Evolutionary conservation across 2,113 vertebrate genomes (phyloP).

Genomic region (Centropristis striata): DNA sequence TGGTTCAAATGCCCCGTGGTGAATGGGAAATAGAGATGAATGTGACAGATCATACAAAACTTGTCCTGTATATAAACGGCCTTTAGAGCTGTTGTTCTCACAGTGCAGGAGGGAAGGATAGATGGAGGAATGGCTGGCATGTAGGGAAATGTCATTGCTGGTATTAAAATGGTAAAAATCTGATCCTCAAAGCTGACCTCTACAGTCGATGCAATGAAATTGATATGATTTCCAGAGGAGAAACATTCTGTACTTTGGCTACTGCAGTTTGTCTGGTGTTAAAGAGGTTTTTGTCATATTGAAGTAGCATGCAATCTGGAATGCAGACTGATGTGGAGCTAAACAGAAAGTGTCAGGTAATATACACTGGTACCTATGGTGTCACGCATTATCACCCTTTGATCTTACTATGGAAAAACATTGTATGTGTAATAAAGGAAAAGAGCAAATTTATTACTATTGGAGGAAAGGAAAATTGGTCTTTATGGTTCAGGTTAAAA

Average conservation of each 20-base stretch:
- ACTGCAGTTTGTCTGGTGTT: constrained; percentile 28
- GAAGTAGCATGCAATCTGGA: constrained; percentile 28
- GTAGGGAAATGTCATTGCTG: constrained; percentile 33
- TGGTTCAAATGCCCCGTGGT: constrained; percentile 81
- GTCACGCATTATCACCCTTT: constrained; percentile 75
- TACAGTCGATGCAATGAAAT: constrained; percentile 31
- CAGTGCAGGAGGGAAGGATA: constrained; percentile 23
- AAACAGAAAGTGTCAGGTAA: constrained; percentile 63
- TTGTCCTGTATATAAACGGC: constrained; percentile 67
- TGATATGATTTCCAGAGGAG: constrained; percentile 39
- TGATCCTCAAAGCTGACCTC: constrained; percentile 56
- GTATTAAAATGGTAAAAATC: constrained; percentile 51
- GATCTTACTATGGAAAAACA: constrained; percentile 77
- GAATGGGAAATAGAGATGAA: constrained; percentile 82
- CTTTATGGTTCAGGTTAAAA: constrained; percentile 83
- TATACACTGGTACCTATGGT: constrained; percentile 57
- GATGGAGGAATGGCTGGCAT: constrained; percentile 12
- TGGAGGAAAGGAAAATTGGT: constrained; percentile 80
- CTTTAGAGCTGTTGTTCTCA: constrained; percentile 63
- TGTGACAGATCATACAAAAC: constrained; percentile 73
- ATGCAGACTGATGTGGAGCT: constrained; percentile 33
- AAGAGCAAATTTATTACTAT: constrained; percentile 79
- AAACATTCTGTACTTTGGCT: constrained; percentile 16
- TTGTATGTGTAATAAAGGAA: constrained; percentile 72
- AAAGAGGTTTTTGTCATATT: constrained; percentile 50